Base-by-base conservation (phyloP, 2,113 vertebrate species). In the Erinaceus europaeus region DNA sequence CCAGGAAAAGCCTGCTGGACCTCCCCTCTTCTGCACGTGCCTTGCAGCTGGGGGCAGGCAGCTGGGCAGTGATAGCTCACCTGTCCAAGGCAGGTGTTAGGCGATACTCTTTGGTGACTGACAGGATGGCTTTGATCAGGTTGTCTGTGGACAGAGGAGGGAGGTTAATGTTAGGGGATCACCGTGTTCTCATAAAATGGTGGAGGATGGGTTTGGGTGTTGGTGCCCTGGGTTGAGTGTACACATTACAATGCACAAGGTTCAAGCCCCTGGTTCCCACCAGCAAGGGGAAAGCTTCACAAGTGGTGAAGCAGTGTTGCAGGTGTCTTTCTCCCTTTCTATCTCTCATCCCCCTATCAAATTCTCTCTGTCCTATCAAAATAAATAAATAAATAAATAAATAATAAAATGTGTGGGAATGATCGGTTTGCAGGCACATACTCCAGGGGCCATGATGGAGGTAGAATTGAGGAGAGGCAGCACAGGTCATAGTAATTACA, bases 71-170 rank as follows among this genome's bases (percentile, higher is more conserved):
- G 3, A 71, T 9, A 89, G 69, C 92, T 94, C 97, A 99, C 99
- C 98, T 98, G 97, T 99, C 98, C 92, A 99, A 96, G 82, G 98
- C 95, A 68, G 98, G 96, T 91, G 98, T 98, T 92, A 99, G 97
- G 64, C 97, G 98, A 48, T 98, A 99, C 94, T 98, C 97, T 96
- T 98, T 99, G 38, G 98, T 98, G 91, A 94, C 94, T 69, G 96
- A 96, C 97, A 99, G 97, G 97, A 99, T 99, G 94, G 94, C 97
- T 97, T 98, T 98, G 89, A 99, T 99, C 87, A 99, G 96, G 96
- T 98, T 98, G 96, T 99, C 99, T 99, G 97, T 64, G 95, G 82
- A 94, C 91, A 96, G 61, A 96, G 78, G 93, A 86, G 68, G 86
- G 8, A 90, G 55, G 62, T 55, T 53, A 68, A 53, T 50, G 64